phyloP scores from a whole-genome alignment of 2,113 vertebrate species.

The Psettodes erumei region DNA sequence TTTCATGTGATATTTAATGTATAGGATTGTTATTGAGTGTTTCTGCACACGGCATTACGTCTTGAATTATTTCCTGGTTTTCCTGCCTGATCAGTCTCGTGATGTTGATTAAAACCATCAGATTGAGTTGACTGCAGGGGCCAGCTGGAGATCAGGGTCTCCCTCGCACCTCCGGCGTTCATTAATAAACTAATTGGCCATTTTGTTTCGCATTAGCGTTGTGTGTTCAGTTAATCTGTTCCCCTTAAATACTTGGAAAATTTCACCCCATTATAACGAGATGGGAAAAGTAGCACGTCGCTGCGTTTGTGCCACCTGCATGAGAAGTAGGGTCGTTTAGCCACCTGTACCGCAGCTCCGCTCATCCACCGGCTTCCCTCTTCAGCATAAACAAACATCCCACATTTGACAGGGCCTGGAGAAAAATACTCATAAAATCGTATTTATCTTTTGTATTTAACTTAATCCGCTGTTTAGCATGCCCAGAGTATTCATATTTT shows the following conservation, averaged over 20 bases:
- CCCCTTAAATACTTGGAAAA: slow-evolving; percentile 75
- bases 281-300: slow-evolving; percentile 85
- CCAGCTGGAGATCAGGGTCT: neutral
- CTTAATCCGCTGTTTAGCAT: neutral
- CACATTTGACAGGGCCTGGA: neutral
- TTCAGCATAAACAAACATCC: slow-evolving; percentile 57
- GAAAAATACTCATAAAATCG: neutral
- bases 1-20: neutral
- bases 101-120: slow-evolving; percentile 4
- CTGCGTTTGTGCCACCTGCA: slow-evolving; percentile 75
- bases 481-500: too few species aligned
- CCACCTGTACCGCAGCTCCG: slow-evolving; percentile 52
- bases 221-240: slow-evolving; percentile 88
- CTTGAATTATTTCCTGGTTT: too few species aligned
- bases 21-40: neutral
- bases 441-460: fast-evolving
- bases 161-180: slow-evolving; percentile 45
- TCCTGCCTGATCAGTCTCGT: fast-evolving
- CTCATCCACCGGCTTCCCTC: slow-evolving; percentile 8
- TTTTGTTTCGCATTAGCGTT: slow-evolving; percentile 83
- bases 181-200: slow-evolving; percentile 76
- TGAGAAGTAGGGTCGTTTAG: slow-evolving; percentile 70
- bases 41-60: too few species aligned
- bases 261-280: slow-evolving; percentile 86
- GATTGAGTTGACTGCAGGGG: neutral